A percentile compares a stretch with the other conserved stretches of the same genome.
phyloP scores from a whole-genome alignment of 35 echinoderm and acorn worm genomes.

The Heliocidaris erythrogramma region DNA sequence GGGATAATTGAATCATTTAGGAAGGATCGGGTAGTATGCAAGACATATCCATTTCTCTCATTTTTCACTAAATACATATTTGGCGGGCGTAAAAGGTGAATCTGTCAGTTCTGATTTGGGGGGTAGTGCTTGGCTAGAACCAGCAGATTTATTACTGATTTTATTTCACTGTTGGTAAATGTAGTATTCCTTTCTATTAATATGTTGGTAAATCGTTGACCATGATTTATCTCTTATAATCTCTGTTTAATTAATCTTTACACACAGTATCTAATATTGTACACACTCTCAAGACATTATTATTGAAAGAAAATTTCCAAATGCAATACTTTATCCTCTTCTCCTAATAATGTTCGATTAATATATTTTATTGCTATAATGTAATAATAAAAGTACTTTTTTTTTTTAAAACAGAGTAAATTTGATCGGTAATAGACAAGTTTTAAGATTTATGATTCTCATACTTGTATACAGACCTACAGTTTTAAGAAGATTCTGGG shows the following conservation, averaged over 20 bases:
- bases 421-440: background rate
- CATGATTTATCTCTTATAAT: background rate
- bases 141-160: background rate
- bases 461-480: no score
- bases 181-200: background rate
- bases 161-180: background rate
- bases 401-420: no score
- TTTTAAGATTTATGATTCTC: no score
- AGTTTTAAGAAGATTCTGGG: no score
- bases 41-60: conserved; percentile 8
- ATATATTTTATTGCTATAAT: no score
- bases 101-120: conserved; percentile 5
- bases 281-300: no score
- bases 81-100: background rate
- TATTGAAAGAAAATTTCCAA: no score
- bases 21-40: background rate
- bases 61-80: conserved; percentile 14
- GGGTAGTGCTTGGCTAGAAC: background rate
- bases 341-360: no score
- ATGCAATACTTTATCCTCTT: no score
- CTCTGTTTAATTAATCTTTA: background rate
- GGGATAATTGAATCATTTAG: conserved; percentile 18
- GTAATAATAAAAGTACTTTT: no score
- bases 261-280: background rate
- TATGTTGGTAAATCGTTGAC: background rate